A percentile compares a stretch with the other conserved stretches of the same genome.
phyloP scores from a whole-genome alignment of 53 echinoderm and acorn worm genomes.

The Echinometra lucunter region DNA sequence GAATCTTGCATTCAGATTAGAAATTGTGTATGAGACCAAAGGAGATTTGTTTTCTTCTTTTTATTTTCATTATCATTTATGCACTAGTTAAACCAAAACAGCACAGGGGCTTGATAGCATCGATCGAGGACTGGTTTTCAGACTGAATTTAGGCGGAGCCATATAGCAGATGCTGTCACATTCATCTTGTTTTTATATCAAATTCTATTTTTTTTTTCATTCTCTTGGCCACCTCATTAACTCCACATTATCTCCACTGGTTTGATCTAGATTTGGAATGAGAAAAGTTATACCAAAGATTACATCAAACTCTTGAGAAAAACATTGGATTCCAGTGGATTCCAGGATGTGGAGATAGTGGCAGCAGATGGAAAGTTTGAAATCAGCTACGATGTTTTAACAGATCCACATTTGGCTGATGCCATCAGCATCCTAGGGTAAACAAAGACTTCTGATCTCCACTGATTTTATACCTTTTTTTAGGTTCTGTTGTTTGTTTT shows the following conservation, averaged over 20 bases:
- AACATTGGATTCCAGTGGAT: conserved; percentile 77
- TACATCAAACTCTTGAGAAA: conserved; percentile 86
- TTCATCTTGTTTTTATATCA: neutral
- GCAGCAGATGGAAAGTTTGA: conserved; percentile 92
- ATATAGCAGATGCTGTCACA: neutral
- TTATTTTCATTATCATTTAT: no score
- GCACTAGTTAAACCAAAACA: no score
- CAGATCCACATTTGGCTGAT: conserved; percentile 76
- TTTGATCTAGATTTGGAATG: conserved; percentile 91
- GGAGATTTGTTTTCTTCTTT: no score
- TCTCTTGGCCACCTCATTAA: neutral
- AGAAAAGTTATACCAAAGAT: conserved; percentile 76
- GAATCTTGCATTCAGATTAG: no score
- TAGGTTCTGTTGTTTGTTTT: neutral
- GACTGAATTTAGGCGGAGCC: no score
- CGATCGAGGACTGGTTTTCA: no score
- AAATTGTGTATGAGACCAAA: no score
- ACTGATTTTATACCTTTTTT: neutral
- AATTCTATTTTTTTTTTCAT: neutral
- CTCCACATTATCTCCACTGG: neutral
- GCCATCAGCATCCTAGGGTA: conserved; percentile 90
- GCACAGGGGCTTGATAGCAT: no score
- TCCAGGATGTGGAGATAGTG: conserved; percentile 76
- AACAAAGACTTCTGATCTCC: neutral
- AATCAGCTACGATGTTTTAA: conserved; percentile 87